A percentile compares a stretch with the other conserved stretches of the same genome.
Conservation (phyloP, 2,888 invertebrate species). For the Dynastes grantii region DNA sequence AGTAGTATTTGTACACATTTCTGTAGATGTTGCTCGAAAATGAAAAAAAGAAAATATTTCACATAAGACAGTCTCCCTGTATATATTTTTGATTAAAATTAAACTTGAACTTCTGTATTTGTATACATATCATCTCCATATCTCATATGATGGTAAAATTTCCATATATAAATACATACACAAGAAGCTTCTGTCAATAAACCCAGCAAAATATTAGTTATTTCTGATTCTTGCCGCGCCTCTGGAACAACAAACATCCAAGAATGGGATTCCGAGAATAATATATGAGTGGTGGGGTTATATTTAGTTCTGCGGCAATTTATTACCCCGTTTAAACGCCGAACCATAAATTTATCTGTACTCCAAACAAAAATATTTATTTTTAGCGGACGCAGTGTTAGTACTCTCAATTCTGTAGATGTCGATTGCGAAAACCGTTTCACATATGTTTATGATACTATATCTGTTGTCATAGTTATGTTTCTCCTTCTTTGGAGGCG, state of each 20-base stretch:
- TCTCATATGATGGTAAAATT: too few relatives aligned
- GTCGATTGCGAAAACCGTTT: background rate
- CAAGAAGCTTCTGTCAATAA: conserved; percentile 18
- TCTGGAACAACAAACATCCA: conserved; percentile 24
- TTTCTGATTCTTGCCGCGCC: conserved; percentile 16
- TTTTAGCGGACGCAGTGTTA: background rate
- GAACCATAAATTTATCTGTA: conserved; percentile 23
- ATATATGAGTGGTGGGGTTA: background rate
- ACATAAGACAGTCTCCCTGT: too few relatives aligned
- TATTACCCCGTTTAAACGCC: conserved; percentile 17
- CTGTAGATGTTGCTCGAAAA: too few relatives aligned
- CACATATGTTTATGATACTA: background rate
- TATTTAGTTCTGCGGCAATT: conserved; percentile 25
- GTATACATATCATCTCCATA: too few relatives aligned
- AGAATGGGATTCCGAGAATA: background rate
- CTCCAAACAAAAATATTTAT: conserved; percentile 23
- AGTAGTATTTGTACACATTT: too few relatives aligned
- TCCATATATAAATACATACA: background rate
- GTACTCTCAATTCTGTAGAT: too few relatives aligned
- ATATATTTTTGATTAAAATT: too few relatives aligned
- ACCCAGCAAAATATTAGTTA: conserved; percentile 18
- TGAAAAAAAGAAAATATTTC: too few relatives aligned
- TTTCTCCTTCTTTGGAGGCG: too few relatives aligned
- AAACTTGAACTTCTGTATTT: too few relatives aligned
- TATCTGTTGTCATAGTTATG: background rate